phyloP scores from a whole-genome alignment of 37 sponge, comb jelly and placozoan species.

The Diacarnus erythraeanus region DNA sequence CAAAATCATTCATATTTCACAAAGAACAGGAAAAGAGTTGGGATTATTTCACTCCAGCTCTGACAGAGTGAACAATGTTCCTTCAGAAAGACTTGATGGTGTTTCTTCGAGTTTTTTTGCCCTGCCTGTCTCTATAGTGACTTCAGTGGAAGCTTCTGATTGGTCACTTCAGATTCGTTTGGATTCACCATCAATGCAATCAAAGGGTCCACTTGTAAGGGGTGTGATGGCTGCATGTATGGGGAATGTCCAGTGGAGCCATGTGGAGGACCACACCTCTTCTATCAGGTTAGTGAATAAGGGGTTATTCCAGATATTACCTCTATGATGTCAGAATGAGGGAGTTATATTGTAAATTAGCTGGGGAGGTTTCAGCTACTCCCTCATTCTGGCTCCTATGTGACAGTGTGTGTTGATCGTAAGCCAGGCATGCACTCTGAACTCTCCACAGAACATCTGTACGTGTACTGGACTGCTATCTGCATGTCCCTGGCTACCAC shows the following conservation, averaged over 20 bases:
- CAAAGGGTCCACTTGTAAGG: constrained; percentile 48
- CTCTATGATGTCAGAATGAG: neutral
- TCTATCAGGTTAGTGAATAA: constrained; percentile 19
- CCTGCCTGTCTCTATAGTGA: constrained; percentile 49
- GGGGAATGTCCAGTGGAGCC: constrained; percentile 28
- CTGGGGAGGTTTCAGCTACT: neutral
- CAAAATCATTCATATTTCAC: neutral
- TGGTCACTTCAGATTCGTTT: constrained; percentile 46
- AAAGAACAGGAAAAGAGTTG: neutral
- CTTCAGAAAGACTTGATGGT: neutral
- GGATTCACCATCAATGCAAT: constrained; percentile 25
- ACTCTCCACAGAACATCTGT: constrained; percentile 35
- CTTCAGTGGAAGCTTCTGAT: constrained; percentile 67
- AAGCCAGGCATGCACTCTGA: neutral
- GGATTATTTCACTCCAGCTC: neutral
- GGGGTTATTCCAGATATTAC: neutral
- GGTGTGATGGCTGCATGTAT: constrained; percentile 47
- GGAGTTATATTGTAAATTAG: neutral
- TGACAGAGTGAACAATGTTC: no score
- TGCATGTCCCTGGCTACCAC: constrained; percentile 53
- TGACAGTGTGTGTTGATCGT: neutral
- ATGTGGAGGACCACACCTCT: constrained; percentile 4
- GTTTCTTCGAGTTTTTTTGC: neutral
- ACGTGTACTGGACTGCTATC: constrained; percentile 53
- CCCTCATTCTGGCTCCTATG: neutral